Conservation (phyloP, 35 echinoderm and acorn worm species). For the Heliocidaris erythrogramma region DNA sequence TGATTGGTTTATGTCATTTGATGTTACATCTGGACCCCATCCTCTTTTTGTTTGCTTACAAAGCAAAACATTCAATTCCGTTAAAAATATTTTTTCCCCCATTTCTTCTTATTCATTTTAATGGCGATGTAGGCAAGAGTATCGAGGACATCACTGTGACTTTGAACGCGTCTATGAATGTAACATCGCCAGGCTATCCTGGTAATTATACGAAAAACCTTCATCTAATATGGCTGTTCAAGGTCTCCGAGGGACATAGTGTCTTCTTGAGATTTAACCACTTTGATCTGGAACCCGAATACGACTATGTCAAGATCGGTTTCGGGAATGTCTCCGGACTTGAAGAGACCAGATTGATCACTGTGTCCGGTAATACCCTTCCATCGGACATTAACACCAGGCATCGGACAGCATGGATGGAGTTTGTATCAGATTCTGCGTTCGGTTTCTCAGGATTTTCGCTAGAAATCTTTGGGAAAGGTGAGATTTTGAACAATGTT, state of each 20-base stretch:
- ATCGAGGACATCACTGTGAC: not conserved
- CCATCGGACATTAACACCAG: conserved; percentile 18
- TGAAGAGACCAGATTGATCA: not conserved
- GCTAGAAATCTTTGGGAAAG: not conserved
- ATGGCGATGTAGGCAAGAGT: not conserved
- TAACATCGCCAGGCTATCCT: not conserved
- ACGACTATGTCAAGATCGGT: conserved; percentile 15
- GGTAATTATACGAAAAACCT: not conserved
- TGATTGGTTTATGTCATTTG: too few species aligned
- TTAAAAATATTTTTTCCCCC: too few species aligned
- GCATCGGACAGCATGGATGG: conserved; percentile 1
- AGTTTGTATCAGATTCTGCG: conserved; percentile 16
- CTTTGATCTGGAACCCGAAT: conserved; percentile 17
- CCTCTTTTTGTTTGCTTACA: too few species aligned
- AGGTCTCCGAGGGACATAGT: not conserved
- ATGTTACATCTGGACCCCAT: too few species aligned
- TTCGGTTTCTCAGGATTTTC: not conserved
- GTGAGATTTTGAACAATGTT: not conserved
- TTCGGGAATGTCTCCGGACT: conserved; percentile 9
- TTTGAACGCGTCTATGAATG: not conserved
- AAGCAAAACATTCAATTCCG: too few species aligned
- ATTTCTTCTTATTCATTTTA: too few species aligned
- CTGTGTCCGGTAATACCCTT: not conserved
- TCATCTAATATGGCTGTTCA: not conserved
- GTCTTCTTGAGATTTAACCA: not conserved